A percentile compares a stretch with the other conserved stretches of the same genome.
These are phyloP conservation scores for Caenorhabditis drosophilae DNA, from an alignment of 2,888 invertebrate species.

Conservation along the genomic window DNA sequence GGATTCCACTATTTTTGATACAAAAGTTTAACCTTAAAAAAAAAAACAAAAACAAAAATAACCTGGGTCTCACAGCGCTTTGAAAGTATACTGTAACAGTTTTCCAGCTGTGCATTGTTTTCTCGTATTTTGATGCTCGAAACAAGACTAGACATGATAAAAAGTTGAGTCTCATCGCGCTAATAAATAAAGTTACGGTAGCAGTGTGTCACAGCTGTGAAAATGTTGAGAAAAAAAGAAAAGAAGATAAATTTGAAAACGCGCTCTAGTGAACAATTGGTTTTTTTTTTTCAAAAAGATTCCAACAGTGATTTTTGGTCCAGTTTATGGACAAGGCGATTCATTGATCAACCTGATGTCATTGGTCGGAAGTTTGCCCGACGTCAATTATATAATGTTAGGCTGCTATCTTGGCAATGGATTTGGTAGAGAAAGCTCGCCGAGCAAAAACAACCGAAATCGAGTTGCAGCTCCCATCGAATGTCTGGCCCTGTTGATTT, in stretches of 20 bases:
- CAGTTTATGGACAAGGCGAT: conserved; percentile 53
- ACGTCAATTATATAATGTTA: conserved; percentile 41
- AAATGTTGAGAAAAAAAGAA: too few species aligned
- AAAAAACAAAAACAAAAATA: too few species aligned
- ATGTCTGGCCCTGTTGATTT: conserved; percentile 42
- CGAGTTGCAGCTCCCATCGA: conserved; percentile 44
- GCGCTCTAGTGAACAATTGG: conserved; percentile 22
- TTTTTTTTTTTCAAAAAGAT: conserved; percentile 32
- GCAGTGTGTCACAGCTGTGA: too few species aligned
- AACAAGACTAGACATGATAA: too few species aligned
- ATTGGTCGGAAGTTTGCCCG: conserved; percentile 34
- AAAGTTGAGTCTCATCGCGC: too few species aligned
- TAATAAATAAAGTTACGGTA: too few species aligned
- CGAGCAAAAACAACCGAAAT: not conserved
- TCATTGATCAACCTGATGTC: conserved; percentile 42
- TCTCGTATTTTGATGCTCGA: too few species aligned
- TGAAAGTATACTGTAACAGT: too few species aligned
- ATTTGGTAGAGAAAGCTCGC: conserved; percentile 11
- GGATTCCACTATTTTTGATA: not conserved
- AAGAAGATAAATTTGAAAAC: too few species aligned
- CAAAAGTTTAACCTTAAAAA: too few species aligned
- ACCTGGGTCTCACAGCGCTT: too few species aligned
- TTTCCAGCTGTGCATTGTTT: too few species aligned
- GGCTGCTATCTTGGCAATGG: conserved; percentile 52
- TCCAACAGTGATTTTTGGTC: conserved; percentile 40